Evolutionary conservation across 2,113 vertebrate genomes (phyloP).

Genomic region (Myotis davidii): DNA sequence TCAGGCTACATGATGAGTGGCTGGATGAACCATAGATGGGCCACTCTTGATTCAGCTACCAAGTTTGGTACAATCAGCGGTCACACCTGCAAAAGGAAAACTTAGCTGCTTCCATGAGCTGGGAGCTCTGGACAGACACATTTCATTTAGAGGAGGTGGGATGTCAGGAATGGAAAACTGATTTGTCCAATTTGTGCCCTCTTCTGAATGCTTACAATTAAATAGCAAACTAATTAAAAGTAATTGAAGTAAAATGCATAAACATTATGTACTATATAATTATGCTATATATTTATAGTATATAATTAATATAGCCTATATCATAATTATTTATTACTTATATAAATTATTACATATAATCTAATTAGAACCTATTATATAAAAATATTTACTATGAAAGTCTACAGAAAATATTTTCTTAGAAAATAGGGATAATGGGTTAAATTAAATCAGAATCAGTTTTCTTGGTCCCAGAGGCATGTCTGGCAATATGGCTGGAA

Average conservation of each 20-base stretch:
- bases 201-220: constrained; percentile 13
- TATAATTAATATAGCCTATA: background rate
- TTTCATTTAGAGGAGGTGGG: background rate
- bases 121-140: background rate
- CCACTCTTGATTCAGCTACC: background rate
- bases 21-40: background rate
- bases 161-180: background rate
- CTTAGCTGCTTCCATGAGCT: background rate
- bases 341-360: background rate
- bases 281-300: background rate
- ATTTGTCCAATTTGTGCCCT: background rate
- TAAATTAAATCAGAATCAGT: background rate
- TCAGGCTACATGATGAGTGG: background rate
- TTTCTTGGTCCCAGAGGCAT: constrained; percentile 40
- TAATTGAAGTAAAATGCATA: background rate
- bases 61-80: background rate
- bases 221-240: constrained; percentile 19
- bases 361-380: background rate
- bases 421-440: background rate
- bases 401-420: constrained; percentile 5
- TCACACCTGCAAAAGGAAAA: background rate
- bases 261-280: background rate
- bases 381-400: background rate
- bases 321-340: background rate
- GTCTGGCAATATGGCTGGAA: constrained; percentile 53